Conservation (phyloP, 2,888 invertebrate species). For the Epinotia brunnichana region DNA sequence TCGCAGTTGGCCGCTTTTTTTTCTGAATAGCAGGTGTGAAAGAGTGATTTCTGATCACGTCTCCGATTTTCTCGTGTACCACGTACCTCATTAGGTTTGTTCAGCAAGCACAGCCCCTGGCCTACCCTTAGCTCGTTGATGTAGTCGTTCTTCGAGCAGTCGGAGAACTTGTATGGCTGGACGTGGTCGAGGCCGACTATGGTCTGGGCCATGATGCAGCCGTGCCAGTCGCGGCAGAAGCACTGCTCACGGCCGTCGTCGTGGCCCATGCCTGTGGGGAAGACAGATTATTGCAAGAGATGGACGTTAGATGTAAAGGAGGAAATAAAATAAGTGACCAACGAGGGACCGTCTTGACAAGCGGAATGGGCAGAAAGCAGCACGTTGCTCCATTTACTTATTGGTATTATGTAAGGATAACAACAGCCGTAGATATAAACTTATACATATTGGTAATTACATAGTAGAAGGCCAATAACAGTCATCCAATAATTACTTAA, state of each 20-base stretch:
- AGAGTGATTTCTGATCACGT: too few relatives aligned
- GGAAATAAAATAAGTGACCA: background rate
- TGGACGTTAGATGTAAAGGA: background rate
- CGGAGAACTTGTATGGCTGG: constrained; percentile 98
- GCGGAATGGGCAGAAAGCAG: too few relatives aligned
- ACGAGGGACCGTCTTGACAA: too few relatives aligned
- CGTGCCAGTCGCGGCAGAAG: constrained; percentile 96
- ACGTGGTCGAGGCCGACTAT: constrained; percentile 96
- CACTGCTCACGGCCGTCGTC: constrained; percentile 95
- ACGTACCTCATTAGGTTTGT: constrained; percentile 95
- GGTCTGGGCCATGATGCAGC: constrained; percentile 97
- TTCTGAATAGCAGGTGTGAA: too few relatives aligned
- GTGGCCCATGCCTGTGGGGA: constrained; percentile 86
- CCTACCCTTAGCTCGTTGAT: constrained; percentile 93
- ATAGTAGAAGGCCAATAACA: too few relatives aligned
- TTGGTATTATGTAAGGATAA: constrained; percentile 98
- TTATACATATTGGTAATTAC: too few relatives aligned
- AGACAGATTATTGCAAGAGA: background rate
- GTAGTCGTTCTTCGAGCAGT: constrained; percentile 96
- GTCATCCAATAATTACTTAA: too few relatives aligned
- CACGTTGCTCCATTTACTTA: constrained; percentile 73
- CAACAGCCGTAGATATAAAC: too few relatives aligned
- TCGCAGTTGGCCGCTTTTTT: too few relatives aligned
- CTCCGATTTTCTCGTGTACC: background rate
- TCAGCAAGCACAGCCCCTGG: constrained; percentile 95